Evolutionary conservation across 2,113 vertebrate genomes (phyloP).

Genomic region (Ahaetulla prasina): DNA sequence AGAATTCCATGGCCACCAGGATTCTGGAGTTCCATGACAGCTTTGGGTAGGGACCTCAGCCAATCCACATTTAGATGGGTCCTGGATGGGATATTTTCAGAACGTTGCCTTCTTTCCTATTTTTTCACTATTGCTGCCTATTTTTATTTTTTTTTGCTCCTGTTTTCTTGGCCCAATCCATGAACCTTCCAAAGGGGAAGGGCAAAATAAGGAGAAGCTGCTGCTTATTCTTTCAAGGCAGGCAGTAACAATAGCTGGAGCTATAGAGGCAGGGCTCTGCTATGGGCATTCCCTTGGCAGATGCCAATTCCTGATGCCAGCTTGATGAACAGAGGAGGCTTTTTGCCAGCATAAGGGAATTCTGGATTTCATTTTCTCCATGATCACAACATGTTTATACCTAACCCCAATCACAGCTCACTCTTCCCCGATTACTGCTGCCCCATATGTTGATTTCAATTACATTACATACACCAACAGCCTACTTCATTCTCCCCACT

Average conservation of each 20-base stretch:
- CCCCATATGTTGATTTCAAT: conserved; percentile 31
- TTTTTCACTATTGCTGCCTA: not conserved
- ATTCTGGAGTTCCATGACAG: not conserved
- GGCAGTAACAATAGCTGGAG: not conserved
- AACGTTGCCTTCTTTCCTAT: not conserved
- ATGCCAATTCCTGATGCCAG: not conserved
- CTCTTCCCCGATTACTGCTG: not conserved
- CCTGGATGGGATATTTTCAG: not conserved
- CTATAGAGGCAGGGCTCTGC: not conserved
- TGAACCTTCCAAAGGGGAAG: not conserved
- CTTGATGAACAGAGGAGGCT: not conserved
- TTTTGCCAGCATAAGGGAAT: not conserved
- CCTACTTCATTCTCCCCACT: not conserved
- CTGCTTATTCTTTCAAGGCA: not conserved
- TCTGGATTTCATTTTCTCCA: conserved; percentile 17
- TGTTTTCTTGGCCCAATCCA: not conserved
- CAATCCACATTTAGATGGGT: not conserved
- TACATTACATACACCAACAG: not conserved
- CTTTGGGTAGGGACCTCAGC: not conserved
- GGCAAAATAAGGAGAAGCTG: not conserved
- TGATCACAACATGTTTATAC: not conserved
- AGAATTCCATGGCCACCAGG: not conserved
- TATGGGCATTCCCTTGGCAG: not conserved
- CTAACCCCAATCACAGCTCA: not conserved
- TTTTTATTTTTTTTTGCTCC: not conserved